These are phyloP conservation scores for Uropsilus gracilis DNA, from an alignment of 2,113 vertebrate genomes.

Conservation along the genomic window DNA sequence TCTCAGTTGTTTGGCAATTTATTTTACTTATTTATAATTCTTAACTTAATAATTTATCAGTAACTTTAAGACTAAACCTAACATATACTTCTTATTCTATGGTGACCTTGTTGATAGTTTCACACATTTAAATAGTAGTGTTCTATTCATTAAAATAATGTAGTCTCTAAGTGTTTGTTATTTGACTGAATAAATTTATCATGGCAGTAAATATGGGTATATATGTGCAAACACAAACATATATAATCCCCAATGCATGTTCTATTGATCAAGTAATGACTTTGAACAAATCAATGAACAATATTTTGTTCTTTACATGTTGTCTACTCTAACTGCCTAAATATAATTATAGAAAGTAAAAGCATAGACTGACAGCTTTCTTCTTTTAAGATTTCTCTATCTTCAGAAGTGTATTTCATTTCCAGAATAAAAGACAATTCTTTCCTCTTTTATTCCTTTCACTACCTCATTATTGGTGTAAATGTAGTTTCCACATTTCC, in stretches of 20 bases:
- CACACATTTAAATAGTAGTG: neutral
- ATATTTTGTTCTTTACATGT: neutral
- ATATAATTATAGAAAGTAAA: neutral
- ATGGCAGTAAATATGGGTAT: rapidly evolving
- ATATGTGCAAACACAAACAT: neutral
- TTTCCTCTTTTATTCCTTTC: neutral
- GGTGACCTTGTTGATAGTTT: conserved; percentile 28
- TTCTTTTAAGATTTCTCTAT: neutral
- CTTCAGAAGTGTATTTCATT: neutral
- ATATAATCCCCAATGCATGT: neutral
- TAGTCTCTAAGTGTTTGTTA: neutral
- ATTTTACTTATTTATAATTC: conserved; percentile 58
- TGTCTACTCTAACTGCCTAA: neutral
- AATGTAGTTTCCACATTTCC: neutral
- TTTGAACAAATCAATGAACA: neutral
- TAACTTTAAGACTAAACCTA: conserved; percentile 71
- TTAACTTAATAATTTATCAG: conserved; percentile 50
- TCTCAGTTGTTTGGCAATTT: conserved; percentile 34
- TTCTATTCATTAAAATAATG: conserved; percentile 4
- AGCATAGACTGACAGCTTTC: neutral
- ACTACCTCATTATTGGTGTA: neutral
- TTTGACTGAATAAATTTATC: neutral
- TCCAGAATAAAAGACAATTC: neutral
- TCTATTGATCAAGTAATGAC: neutral
- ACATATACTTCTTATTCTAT: neutral